Base-by-base conservation (phyloP, 2,797 vertebrate genomes). In the Parotocinclus haroldoi region DNA sequence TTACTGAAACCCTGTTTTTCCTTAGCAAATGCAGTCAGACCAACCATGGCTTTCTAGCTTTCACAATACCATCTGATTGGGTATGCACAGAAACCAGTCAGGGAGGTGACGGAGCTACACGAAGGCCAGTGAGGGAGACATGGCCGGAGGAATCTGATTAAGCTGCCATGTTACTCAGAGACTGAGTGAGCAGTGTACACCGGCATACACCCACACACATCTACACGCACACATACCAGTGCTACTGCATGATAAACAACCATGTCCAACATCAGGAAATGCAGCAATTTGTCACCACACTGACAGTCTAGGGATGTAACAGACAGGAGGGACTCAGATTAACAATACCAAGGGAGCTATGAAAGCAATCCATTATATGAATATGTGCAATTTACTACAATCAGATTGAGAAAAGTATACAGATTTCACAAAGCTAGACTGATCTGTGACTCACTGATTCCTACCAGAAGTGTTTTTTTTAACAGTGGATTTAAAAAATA, bases 1-100 rank as follows among this genome's bases (percentile, higher is more conserved):
- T 27, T 8, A 42, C 40, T 1, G 40, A 42, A 42, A 8, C 40
- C 40, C 40, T 42, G 40, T 42, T 42, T 42, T 42, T 8, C 62
- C 46, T 46, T 72, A 70, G 63, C 64, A 80, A 63, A 81, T 73
- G 63, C 40, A 63, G 60, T 46, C 52, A 72, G 60, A 11, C 46
- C 27, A 27, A 5, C 27, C 40, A 73, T 62, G 16, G 19, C 58
- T 76, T 73, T 83, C 84, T 85, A 83, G 87, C 83, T 77, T 49
- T 71, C 75, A 76, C 78, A 76, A 78, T 77, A 77, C 76, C 12
- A 49, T 66, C 84, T 88, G 85, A 86, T 89, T 86, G 54, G 75
- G 70, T 85, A 87, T 85, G 82, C 81, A 86, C 84, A 86, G 77
- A 79, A 79, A 80, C 76, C 76, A 79, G 81, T 80, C 73, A 63